These are phyloP conservation scores for Eudiplozoon nipponicum DNA, from an alignment of 2,888 invertebrate genomes.

Conservation along the genomic window DNA sequence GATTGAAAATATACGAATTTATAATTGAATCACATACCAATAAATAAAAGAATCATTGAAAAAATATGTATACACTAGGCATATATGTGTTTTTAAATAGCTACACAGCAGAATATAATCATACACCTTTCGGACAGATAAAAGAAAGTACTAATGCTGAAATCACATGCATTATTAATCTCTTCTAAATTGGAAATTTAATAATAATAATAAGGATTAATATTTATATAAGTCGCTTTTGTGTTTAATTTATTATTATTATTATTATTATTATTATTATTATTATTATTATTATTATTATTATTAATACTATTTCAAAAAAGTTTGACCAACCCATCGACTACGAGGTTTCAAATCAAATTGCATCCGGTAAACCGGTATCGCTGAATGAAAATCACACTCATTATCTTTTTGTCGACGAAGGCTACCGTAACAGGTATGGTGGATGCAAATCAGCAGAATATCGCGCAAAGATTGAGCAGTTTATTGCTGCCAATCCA, in stretches of 20 bases:
- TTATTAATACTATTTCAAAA: conserved; percentile 21
- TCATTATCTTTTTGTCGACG: conserved; percentile 28
- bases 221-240: neutral
- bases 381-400: conserved; percentile 28
- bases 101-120: too few relatives aligned
- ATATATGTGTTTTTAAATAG: too few relatives aligned
- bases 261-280: neutral
- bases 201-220: too few relatives aligned
- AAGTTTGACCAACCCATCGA: conserved; percentile 20
- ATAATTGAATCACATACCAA: too few relatives aligned
- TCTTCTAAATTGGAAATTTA: too few relatives aligned
- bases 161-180: too few relatives aligned
- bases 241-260: too few relatives aligned
- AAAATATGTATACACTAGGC: too few relatives aligned
- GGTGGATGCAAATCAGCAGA: conserved; percentile 20
- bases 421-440: conserved; percentile 22
- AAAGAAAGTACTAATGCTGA: too few relatives aligned
- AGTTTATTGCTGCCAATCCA: conserved; percentile 20
- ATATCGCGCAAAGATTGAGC: conserved; percentile 23
- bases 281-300: conserved; percentile 3
- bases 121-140: too few relatives aligned
- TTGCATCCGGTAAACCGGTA: conserved; percentile 23
- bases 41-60: too few relatives aligned
- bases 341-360: conserved; percentile 24
- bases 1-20: too few relatives aligned